These are phyloP conservation scores for Crocodylus rhombifer DNA, from an alignment of 2,797 vertebrate genomes.

Conservation along the genomic window DNA sequence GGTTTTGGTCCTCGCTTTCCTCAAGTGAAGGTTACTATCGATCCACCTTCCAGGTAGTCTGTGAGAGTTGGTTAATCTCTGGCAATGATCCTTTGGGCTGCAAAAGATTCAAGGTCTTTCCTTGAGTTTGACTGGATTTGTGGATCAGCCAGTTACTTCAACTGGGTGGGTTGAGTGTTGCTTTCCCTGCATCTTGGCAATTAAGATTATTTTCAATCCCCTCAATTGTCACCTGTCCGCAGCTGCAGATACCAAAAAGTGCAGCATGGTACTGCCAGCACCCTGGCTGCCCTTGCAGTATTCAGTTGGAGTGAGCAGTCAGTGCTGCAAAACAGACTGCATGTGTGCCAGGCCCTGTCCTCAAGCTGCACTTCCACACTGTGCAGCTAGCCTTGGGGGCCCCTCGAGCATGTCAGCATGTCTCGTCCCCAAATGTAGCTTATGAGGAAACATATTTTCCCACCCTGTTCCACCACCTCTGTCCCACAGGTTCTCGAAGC, in stretches of 20 bases:
- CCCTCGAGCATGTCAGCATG: background rate
- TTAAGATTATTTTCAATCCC: background rate
- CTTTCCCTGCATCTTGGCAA: background rate
- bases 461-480: background rate
- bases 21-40: background rate
- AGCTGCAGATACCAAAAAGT: background rate
- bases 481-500: fast-evolving
- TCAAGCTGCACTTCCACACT: background rate
- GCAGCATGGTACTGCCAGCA: no score
- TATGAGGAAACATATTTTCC: background rate
- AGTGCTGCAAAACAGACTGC: background rate
- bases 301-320: background rate
- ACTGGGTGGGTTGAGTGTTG: background rate
- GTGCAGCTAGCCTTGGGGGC: background rate
- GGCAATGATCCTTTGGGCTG: background rate
- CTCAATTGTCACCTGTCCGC: background rate
- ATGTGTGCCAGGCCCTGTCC: fast-evolving
- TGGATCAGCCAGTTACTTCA: background rate
- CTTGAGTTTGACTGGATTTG: background rate
- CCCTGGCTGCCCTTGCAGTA: background rate
- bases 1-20: background rate
- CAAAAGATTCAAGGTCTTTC: background rate
- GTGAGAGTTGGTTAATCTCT: background rate
- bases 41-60: background rate
- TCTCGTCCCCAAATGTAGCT: background rate